Conservation (phyloP, 2,888 invertebrate species). For the Anoplius nigerrimus region DNA sequence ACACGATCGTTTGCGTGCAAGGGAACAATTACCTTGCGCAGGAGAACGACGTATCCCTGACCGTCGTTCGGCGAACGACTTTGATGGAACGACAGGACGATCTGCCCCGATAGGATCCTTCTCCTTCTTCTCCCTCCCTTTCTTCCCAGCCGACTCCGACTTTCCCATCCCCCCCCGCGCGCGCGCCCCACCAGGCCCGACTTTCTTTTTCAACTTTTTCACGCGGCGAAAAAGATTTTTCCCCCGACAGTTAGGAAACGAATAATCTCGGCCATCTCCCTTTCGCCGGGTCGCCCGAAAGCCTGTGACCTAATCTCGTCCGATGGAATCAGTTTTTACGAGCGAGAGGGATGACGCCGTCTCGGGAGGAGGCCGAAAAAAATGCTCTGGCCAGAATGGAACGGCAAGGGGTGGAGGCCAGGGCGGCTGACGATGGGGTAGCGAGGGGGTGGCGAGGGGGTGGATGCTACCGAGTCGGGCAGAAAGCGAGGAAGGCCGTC, state of each 20-base stretch:
- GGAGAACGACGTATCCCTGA: conserved; percentile 16
- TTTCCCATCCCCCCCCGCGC: conserved; percentile 13
- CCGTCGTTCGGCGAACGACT: conserved; percentile 24
- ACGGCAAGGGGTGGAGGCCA: too few relatives aligned
- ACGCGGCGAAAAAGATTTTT: conserved; percentile 43
- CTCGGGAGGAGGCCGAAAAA: conserved; percentile 20
- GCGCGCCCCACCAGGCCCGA: background rate
- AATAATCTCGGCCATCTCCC: conserved; percentile 30
- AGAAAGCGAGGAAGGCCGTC: background rate
- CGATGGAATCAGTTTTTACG: conserved; percentile 38
- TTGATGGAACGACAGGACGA: conserved; percentile 39
- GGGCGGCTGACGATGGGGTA: too few relatives aligned
- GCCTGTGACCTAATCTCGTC: conserved; percentile 21
- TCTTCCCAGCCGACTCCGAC: background rate
- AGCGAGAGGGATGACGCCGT: conserved; percentile 35
- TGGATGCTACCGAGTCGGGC: background rate
- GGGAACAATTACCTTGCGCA: conserved; percentile 26
- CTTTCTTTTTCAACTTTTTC: conserved; percentile 37
- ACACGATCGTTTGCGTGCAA: conserved; percentile 31
- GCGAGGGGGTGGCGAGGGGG: background rate
- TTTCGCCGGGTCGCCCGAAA: conserved; percentile 15
- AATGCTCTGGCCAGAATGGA: too few relatives aligned
- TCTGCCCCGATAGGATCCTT: conserved; percentile 34
- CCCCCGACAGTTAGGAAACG: conserved; percentile 19
- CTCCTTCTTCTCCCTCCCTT: background rate